phyloP scores from a whole-genome alignment of 2,888 invertebrate genomes.

The Ennomos quercinarius region DNA sequence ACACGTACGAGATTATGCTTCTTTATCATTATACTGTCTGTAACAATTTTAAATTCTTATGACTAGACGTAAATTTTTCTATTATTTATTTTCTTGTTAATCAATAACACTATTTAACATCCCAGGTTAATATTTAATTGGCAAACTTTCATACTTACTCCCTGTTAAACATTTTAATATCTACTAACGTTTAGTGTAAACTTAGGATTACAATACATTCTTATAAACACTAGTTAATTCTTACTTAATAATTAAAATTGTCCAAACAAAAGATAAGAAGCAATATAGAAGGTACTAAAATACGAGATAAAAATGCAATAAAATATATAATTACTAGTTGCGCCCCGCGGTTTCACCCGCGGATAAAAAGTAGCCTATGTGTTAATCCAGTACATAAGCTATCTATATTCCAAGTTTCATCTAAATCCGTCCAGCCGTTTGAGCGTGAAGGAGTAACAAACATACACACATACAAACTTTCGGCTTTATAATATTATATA shows the following conservation, averaged over 20 bases:
- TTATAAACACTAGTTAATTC: conserved; percentile 8
- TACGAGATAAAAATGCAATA: background rate
- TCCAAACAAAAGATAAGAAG: conserved; percentile 6
- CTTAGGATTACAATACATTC: conserved; percentile 12
- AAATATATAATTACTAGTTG: no score
- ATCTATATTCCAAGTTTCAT: no score
- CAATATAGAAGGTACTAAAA: background rate
- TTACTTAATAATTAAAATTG: conserved; percentile 2
- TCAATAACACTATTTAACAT: background rate
- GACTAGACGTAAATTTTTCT: conserved; percentile 45
- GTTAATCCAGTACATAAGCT: no score
- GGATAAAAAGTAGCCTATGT: no score
- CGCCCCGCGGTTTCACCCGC: no score
- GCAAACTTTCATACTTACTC: conserved; percentile 42
- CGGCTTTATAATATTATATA: no score
- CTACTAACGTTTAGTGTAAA: conserved; percentile 13
- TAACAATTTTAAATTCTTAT: conserved; percentile 40
- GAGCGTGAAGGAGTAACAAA: no score
- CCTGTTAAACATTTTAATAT: conserved; percentile 37
- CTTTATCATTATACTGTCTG: no score
- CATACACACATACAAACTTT: no score
- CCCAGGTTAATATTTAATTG: conserved; percentile 34
- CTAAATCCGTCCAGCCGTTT: no score
- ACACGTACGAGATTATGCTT: no score
- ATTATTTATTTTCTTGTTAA: background rate